These are phyloP conservation scores for Tyria jacobaeae DNA, from an alignment of 2,888 invertebrate genomes.

Conservation along the genomic window DNA sequence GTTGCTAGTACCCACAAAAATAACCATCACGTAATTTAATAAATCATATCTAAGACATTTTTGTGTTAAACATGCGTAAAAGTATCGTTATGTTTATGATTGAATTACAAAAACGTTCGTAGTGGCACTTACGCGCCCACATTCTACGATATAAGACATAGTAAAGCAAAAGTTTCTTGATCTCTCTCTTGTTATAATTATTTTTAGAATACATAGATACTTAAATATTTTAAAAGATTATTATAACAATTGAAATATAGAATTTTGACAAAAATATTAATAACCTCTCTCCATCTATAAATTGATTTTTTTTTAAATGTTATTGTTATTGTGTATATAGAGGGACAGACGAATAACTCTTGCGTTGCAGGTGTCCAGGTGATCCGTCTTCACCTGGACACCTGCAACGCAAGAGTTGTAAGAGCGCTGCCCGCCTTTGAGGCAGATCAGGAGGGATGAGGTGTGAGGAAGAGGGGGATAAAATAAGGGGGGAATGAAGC, in stretches of 20 bases:
- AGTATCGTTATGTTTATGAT: slow-evolving; percentile 16
- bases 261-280: neutral
- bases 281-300: too few relatives aligned
- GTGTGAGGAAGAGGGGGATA: too few relatives aligned
- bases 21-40: slow-evolving; percentile 5
- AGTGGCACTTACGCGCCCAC: slow-evolving; percentile 21
- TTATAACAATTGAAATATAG: slow-evolving; percentile 16
- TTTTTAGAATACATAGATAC: slow-evolving; percentile 8
- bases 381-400: too few relatives aligned
- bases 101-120: slow-evolving; percentile 21
- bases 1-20: neutral
- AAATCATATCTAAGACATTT: slow-evolving; percentile 14
- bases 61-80: slow-evolving; percentile 11
- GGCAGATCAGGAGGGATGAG: too few relatives aligned
- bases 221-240: slow-evolving; percentile 13
- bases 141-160: slow-evolving; percentile 11
- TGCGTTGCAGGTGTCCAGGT: too few relatives aligned
- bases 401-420: too few relatives aligned
- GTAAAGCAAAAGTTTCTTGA: slow-evolving; percentile 22
- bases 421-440: too few relatives aligned
- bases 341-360: too few relatives aligned
- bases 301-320: too few relatives aligned
- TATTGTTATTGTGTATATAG: too few relatives aligned
- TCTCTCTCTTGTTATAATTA: slow-evolving; percentile 2
- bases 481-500: too few relatives aligned